phyloP scores from a whole-genome alignment of 1,140 invertebrate species.

The Polyergus mexicanus region DNA sequence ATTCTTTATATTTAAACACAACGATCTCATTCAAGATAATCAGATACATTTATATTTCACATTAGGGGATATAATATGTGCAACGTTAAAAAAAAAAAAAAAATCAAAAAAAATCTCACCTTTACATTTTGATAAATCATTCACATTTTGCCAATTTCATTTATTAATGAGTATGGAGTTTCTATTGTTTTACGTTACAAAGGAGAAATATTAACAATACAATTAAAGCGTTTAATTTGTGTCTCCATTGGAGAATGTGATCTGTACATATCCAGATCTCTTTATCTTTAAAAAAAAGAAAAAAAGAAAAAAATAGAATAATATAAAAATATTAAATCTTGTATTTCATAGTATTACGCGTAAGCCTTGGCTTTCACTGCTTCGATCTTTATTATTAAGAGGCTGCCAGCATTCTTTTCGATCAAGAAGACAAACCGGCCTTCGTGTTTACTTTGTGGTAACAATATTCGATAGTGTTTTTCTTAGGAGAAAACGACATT shows the following conservation, averaged over 20 bases:
- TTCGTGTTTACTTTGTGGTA: conserved; percentile 50
- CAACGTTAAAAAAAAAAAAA: no score
- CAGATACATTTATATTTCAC: background rate
- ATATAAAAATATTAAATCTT: background rate
- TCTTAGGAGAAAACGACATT: background rate
- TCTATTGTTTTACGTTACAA: background rate
- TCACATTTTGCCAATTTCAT: background rate
- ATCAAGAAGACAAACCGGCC: conserved; percentile 59
- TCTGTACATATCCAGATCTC: background rate
- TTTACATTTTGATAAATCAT: background rate
- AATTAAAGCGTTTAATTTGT: conserved; percentile 9
- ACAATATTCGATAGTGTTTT: conserved; percentile 58
- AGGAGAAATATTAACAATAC: conserved; percentile 3
- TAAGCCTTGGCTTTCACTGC: conserved; percentile 21
- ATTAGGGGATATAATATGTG: background rate
- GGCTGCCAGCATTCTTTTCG: conserved; percentile 58
- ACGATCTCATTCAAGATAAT: background rate
- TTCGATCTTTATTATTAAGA: conserved; percentile 47
- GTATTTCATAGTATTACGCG: conserved; percentile 27
- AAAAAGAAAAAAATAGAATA: background rate
- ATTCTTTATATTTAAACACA: no score
- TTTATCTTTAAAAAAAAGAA: background rate
- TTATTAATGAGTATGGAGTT: conserved; percentile 6
- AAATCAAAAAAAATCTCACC: background rate
- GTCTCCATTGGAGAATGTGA: background rate